phyloP scores from a whole-genome alignment of 23 tunicate species.

The Diplosoma virens region DNA sequence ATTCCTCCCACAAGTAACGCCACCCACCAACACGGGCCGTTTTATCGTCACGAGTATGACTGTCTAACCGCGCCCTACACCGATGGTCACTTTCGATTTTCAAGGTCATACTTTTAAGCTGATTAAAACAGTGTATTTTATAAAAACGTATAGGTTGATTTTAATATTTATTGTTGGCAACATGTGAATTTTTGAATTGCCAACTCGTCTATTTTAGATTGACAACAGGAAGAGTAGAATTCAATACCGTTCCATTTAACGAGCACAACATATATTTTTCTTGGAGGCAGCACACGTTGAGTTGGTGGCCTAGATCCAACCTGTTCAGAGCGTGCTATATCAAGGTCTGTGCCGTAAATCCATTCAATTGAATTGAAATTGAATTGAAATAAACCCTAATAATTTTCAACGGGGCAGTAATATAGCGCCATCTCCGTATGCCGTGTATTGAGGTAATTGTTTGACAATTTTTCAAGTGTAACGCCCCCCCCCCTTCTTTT shows the following conservation, averaged over 20 bases:
- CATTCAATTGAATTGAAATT: no score
- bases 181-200: no score
- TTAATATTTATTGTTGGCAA: neutral
- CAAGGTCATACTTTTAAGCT: constrained; percentile 39
- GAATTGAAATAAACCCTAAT: no score
- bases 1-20: constrained; percentile 14
- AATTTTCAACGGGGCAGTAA: no score
- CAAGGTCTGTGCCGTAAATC: no score
- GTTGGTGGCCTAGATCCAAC: constrained; percentile 68
- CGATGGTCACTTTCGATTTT: constrained; percentile 78
- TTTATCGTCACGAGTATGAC: constrained; percentile 46
- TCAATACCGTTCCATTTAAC: constrained; percentile 60
- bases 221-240: constrained; percentile 41
- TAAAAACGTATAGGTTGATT: neutral
- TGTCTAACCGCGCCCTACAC: constrained; percentile 56
- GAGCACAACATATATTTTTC: constrained; percentile 76
- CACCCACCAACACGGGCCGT: constrained; percentile 56
- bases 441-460: no score
- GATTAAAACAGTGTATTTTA: no score
- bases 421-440: no score
- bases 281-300: constrained; percentile 58
- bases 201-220: no score
- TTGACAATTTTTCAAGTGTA: no score
- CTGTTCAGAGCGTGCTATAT: constrained; percentile 51
- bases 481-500: no score